Conservation (phyloP, 2,797 vertebrate genomes). For the Nannoperca obscura region DNA sequence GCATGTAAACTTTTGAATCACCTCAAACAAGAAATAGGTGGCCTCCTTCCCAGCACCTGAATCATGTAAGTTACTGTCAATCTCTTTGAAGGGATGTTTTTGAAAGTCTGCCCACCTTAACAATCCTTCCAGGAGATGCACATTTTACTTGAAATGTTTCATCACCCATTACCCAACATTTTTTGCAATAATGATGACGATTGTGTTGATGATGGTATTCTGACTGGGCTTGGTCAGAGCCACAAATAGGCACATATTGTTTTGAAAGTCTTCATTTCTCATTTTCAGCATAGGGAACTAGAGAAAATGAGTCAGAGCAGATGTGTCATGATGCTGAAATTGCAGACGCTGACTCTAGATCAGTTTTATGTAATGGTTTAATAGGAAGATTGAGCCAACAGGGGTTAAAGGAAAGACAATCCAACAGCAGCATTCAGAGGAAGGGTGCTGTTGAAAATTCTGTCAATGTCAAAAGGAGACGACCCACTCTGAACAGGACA, state of each 20-base stretch:
- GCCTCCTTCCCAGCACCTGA: slow-evolving; percentile 18
- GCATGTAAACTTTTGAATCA: slow-evolving; percentile 13
- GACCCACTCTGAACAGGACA: slow-evolving; percentile 54
- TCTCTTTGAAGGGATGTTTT: slow-evolving; percentile 9
- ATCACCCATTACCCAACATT: slow-evolving; percentile 55
- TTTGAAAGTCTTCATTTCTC: slow-evolving; percentile 67
- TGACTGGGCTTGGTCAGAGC: slow-evolving; percentile 61
- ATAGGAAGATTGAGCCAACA: slow-evolving; percentile 22
- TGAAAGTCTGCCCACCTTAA: slow-evolving; percentile 15
- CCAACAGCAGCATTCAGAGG: slow-evolving; percentile 33
- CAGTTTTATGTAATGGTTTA: slow-evolving; percentile 42
- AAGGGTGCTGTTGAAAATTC: slow-evolving; percentile 53
- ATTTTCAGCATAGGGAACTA: slow-evolving; percentile 61
- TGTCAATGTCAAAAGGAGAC: slow-evolving; percentile 49
- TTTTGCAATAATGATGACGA: slow-evolving; percentile 55
- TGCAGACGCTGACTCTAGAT: slow-evolving; percentile 50
- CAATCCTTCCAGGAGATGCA: slow-evolving; percentile 2
- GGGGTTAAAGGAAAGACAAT: slow-evolving; percentile 44
- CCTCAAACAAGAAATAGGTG: background rate
- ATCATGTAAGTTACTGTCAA: slow-evolving; percentile 31
- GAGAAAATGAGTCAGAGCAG: slow-evolving; percentile 74
- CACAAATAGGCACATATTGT: slow-evolving; percentile 72
- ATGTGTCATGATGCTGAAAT: slow-evolving; percentile 47
- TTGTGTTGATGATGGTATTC: slow-evolving; percentile 52
- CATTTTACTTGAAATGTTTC: slow-evolving; percentile 48